These are phyloP conservation scores for Galemys pyrenaicus DNA, from an alignment of 2,113 vertebrate genomes.

Conservation along the genomic window DNA sequence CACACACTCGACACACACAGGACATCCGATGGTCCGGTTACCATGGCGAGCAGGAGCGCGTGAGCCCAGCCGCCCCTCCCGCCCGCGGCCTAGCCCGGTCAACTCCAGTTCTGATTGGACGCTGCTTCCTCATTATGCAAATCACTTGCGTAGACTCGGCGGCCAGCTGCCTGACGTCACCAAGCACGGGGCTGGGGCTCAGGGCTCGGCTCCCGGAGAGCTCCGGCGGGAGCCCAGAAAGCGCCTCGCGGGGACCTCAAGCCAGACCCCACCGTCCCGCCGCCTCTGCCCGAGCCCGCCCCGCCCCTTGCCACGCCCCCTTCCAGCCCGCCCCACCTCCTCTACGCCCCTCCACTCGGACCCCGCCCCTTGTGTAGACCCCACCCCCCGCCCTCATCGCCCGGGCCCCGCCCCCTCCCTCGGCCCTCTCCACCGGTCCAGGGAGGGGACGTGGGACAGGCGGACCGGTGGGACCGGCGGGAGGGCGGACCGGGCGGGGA, in stretches of 20 bases:
- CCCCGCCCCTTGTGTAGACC: constrained; percentile 47
- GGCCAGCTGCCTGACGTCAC: constrained; percentile 81
- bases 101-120: constrained; percentile 77
- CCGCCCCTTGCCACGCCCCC: constrained; percentile 51
- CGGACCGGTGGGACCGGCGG: constrained; percentile 40
- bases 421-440: constrained; percentile 59
- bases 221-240: constrained; percentile 45
- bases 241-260: constrained; percentile 38
- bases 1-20: background rate
- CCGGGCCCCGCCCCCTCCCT: constrained; percentile 60
- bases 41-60: constrained; percentile 70
- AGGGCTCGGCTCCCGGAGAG: constrained; percentile 56
- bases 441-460: constrained; percentile 71
- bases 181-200: constrained; percentile 71
- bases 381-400: background rate
- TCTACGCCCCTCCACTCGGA: background rate
- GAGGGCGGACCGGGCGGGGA: constrained; percentile 66
- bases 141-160: constrained; percentile 73
- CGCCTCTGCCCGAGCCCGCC: background rate
- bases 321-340: constrained; percentile 4
- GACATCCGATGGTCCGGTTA: constrained; percentile 64
- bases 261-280: constrained; percentile 50
- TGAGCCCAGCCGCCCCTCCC: constrained; percentile 49
- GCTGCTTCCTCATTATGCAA: constrained; percentile 76
- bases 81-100: constrained; percentile 29